Base-by-base conservation (phyloP, 2,797 vertebrate genomes). In the Enteromius unitaeniatus region DNA sequence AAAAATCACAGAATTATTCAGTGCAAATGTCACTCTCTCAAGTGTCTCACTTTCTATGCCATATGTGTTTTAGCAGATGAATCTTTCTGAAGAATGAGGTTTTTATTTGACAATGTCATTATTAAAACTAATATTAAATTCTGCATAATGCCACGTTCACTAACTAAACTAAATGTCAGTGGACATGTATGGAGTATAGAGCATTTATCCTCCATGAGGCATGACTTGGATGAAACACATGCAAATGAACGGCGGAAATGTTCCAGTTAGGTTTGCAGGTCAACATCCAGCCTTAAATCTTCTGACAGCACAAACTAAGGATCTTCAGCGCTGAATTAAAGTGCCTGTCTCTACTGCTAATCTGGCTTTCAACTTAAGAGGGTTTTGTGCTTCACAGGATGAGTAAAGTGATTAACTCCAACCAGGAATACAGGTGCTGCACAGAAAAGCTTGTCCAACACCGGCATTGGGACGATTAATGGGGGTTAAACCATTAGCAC, bases 391-490 rank as follows among this genome's bases (percentile, higher is more conserved):
- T 81, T 86, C 73, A 83, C 51, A 73, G 74, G 88, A 83, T 89
- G 79, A 83, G 79, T 70, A 78, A 78, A 86, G 84, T 92, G 88
- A 93, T 94, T 93, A 92, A 82, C 87, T 83, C 4, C 34, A 64
- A 85, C 83, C 28, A 62, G 58, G 28, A 82, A 84, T 62, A 78
- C 73, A 86, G 90, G 86, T 55, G 85, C 55, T 53, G 84, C 78
- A 45, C 1, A 49, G 86, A 88, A 85, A 86, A 82, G 58, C 74
- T 87, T 85, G 88, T 86, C 88, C 85, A 86, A 81, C 88, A 73
- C 81, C 84, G 79, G 85, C 87, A 91, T 93, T 93, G 89, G 64
- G 81, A 76, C 53, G 91, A 94, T 95, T 91, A 93, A 87, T 88
- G 86, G 49, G 64, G 26, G 67, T 84, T 42, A 83, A 53, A 85